Evolutionary conservation across 2,888 invertebrate species (phyloP).

Genomic region (Nebria salina): DNA sequence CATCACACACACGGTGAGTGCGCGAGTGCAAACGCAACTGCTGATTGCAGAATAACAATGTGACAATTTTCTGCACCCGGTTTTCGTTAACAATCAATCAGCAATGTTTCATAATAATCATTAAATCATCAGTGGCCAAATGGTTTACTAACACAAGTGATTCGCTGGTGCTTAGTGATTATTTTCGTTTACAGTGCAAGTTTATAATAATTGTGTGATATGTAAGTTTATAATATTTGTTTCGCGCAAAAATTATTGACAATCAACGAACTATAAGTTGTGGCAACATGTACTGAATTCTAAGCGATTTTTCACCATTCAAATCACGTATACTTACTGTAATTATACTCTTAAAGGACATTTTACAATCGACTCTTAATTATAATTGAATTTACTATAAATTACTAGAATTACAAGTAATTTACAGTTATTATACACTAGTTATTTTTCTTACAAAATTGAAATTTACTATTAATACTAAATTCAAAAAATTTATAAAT

Average conservation of each 20-base stretch:
- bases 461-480: no score
- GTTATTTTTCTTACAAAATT: no score
- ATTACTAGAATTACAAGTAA: not conserved
- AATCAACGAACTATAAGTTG: not conserved
- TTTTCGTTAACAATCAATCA: slow-evolving; percentile 4
- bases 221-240: not conserved
- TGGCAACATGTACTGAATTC: not conserved
- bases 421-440: no score
- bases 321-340: not conserved
- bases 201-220: not conserved
- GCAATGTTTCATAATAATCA: not conserved
- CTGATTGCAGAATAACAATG: slow-evolving; percentile 34
- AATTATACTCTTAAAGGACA: not conserved
- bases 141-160: not conserved
- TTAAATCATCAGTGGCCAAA: not conserved
- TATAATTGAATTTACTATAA: not conserved
- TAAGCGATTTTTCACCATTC: not conserved
- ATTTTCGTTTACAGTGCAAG: slow-evolving; percentile 9
- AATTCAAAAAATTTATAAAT: no score
- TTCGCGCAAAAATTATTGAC: not conserved
- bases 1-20: not conserved
- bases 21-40: slow-evolving; percentile 20
- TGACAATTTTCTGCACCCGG: slow-evolving; percentile 24
- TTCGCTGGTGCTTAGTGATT: slow-evolving; percentile 15
- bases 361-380: not conserved